Evolutionary conservation across 2,797 vertebrate genomes (phyloP).

Genomic region (Microctenopoma stevenorrisi): DNA sequence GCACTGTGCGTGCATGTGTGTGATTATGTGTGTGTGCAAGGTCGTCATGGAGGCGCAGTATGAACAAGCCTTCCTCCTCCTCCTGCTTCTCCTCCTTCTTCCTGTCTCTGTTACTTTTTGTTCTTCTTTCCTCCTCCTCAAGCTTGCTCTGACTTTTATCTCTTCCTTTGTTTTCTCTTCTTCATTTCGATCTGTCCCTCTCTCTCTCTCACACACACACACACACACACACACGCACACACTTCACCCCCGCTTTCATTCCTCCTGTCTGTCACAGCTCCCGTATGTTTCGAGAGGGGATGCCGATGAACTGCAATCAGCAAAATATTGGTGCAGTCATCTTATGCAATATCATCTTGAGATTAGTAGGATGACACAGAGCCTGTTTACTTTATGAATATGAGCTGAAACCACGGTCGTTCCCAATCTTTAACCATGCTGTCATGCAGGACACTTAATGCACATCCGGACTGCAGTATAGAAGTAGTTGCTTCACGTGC

Average conservation of each 20-base stretch:
- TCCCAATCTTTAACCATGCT: too few relatives aligned
- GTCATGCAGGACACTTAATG: too few relatives aligned
- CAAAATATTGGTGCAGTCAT: too few relatives aligned
- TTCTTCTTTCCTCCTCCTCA: slow-evolving; percentile 33
- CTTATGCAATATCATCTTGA: too few relatives aligned
- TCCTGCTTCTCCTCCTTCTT: slow-evolving; percentile 48
- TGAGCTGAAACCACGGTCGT: too few relatives aligned
- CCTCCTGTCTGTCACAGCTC: slow-evolving; percentile 30
- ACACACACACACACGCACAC: neutral
- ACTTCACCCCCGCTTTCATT: slow-evolving; percentile 15
- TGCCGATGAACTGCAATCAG: neutral
- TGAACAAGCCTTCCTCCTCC: slow-evolving; percentile 58
- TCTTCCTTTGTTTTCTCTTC: slow-evolving; percentile 13
- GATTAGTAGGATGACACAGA: too few relatives aligned
- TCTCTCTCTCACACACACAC: neutral
- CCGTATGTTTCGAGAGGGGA: slow-evolving; percentile 29
- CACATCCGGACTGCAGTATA: too few relatives aligned
- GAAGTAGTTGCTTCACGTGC: too few relatives aligned
- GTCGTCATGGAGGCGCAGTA: slow-evolving; percentile 64
- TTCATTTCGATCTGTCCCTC: slow-evolving; percentile 1
- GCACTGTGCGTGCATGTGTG: slow-evolving; percentile 54
- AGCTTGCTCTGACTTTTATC: slow-evolving; percentile 20
- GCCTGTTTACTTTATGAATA: too few relatives aligned
- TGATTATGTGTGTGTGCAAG: slow-evolving; percentile 48
- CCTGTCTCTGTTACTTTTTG: slow-evolving; percentile 24